These are phyloP conservation scores for Arctopsyche grandis DNA, from an alignment of 1,140 invertebrate genomes.

Conservation along the genomic window DNA sequence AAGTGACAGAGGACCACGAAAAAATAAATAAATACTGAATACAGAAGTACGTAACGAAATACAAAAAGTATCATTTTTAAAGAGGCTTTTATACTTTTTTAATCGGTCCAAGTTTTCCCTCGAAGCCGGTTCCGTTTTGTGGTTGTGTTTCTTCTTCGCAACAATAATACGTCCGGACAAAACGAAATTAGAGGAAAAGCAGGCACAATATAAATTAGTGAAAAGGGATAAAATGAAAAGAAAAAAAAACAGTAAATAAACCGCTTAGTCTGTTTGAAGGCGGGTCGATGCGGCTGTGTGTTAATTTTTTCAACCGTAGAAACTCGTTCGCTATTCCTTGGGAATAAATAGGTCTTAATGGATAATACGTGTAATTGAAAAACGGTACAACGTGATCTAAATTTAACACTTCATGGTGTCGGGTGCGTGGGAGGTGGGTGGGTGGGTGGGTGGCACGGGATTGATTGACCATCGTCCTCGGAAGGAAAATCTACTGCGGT, in stretches of 20 bases:
- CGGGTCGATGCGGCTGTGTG: too few relatives aligned
- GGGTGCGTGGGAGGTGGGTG: too few relatives aligned
- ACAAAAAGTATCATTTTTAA: background rate
- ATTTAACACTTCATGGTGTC: background rate
- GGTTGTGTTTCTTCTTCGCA: too few relatives aligned
- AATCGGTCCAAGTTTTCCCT: background rate
- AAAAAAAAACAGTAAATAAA: too few relatives aligned
- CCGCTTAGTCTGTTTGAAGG: too few relatives aligned
- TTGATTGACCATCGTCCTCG: conserved; percentile 7
- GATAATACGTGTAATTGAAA: conserved; percentile 26
- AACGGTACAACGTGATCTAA: background rate
- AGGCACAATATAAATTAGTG: background rate
- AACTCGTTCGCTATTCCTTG: too few relatives aligned
- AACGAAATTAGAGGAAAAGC: background rate
- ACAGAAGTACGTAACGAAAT: background rate
- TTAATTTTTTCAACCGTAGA: too few relatives aligned
- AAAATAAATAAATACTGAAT: background rate
- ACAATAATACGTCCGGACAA: background rate
- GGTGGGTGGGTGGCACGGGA: background rate
- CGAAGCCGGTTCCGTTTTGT: too few relatives aligned
- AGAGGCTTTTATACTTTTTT: conserved; percentile 6
- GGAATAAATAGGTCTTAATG: conserved; percentile 23
- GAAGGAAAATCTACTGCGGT: background rate
- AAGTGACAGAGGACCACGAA: background rate
- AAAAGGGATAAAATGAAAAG: too few relatives aligned